Percentiles rank a stretch among this genome's conserved stretches.
Conservation (phyloP, 2,797 vertebrate genomes). For the Urosaurus nigricauda region DNA sequence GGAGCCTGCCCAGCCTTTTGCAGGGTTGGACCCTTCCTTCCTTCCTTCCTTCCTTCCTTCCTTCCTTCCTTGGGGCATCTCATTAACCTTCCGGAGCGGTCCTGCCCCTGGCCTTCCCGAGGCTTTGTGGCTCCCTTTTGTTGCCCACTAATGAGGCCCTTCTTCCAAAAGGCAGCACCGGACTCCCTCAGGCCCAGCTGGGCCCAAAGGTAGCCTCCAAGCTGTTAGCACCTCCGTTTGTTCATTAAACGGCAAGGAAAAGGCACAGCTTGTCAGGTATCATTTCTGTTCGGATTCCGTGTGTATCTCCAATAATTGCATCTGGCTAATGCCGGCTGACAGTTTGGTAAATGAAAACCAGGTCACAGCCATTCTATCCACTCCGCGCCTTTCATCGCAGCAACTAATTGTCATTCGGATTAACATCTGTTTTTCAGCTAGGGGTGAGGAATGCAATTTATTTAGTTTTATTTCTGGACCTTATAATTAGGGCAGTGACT, state of each 20-base stretch:
- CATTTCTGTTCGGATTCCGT: slow-evolving; percentile 55
- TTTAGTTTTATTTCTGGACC: not conserved
- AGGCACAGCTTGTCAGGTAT: slow-evolving; percentile 48
- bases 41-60: slow-evolving; percentile 44
- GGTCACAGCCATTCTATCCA: slow-evolving; percentile 45
- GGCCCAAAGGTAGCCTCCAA: slow-evolving; percentile 57
- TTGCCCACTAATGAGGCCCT: slow-evolving; percentile 60
- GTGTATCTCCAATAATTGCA: slow-evolving; percentile 64
- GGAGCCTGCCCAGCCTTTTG: not conserved
- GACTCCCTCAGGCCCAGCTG: slow-evolving; percentile 44
- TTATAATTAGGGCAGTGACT: slow-evolving; percentile 27
- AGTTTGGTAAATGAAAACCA: slow-evolving; percentile 53
- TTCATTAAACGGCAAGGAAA: slow-evolving; percentile 63
- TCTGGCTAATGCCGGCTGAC: slow-evolving; percentile 59
- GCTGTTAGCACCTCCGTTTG: slow-evolving; percentile 57
- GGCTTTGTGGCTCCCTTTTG: slow-evolving; percentile 30
- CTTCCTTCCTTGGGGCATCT: slow-evolving; percentile 40
- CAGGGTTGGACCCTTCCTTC: slow-evolving; percentile 41
- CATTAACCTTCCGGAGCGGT: not conserved
- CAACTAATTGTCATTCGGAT: slow-evolving; percentile 23
- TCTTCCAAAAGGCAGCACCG: not conserved
- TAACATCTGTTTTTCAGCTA: slow-evolving; percentile 20
- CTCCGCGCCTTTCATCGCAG: not conserved
- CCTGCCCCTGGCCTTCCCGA: not conserved
- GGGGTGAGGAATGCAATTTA: slow-evolving; percentile 25